phyloP scores from a whole-genome alignment of 2,797 vertebrate species.

The Girardinus metallicus region DNA sequence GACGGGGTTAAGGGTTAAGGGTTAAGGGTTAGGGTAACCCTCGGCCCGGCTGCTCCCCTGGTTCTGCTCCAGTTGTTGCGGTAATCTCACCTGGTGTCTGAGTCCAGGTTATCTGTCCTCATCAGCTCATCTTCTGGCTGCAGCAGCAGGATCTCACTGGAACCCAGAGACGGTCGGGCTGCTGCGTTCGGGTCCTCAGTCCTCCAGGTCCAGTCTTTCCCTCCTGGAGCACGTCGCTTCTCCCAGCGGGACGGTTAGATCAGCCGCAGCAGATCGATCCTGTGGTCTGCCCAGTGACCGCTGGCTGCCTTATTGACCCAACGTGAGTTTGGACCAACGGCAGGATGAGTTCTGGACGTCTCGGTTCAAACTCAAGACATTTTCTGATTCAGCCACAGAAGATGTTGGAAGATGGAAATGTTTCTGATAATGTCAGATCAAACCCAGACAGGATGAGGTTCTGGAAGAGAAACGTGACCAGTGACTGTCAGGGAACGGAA shows the following conservation, averaged over 20 bases:
- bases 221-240: conserved; percentile 10
- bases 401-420: neutral
- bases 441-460: neutral
- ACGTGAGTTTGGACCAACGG: neutral
- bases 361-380: neutral
- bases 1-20: too few relatives aligned
- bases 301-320: conserved; percentile 12
- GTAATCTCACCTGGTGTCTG: neutral
- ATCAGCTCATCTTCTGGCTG: conserved; percentile 14
- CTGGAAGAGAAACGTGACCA: too few relatives aligned
- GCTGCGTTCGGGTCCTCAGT: conserved; percentile 19
- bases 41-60: neutral
- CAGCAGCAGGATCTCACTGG: conserved; percentile 38
- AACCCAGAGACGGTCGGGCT: conserved; percentile 17
- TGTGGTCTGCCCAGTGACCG: conserved; percentile 4
- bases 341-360: neutral
- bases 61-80: neutral
- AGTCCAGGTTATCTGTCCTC: conserved; percentile 9
- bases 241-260: conserved; percentile 23
- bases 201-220: conserved; percentile 23
- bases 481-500: too few relatives aligned
- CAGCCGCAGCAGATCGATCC: conserved; percentile 12
- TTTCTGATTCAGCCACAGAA: neutral
- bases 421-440: neutral
- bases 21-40: neutral